Evolutionary conservation across 2,113 vertebrate genomes (phyloP), one percentile per base, ranked within the genome.

Genomic region (Gyps fulvus): DNA sequence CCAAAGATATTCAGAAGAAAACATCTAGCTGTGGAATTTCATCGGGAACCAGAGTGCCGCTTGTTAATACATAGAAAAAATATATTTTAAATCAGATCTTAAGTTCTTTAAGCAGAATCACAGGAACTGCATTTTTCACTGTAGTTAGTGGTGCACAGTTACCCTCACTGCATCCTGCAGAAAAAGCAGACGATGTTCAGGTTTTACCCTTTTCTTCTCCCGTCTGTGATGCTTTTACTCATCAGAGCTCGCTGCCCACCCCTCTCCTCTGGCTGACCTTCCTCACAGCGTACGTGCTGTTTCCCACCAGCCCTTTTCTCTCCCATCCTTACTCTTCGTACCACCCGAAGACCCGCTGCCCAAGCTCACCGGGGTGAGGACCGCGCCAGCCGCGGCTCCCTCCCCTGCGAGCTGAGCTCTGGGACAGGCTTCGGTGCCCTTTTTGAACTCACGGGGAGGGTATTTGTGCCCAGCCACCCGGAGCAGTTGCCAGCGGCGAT

Each of bases 401-500:
- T 79, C 83, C 86, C 65, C 83, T 54, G 79, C 57, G 96, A 96
- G 74, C 92, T 50, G 90, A 98, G 97, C 98, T 97, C 97, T 84
- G 97, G 95, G 97, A 97, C 97, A 98, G 97, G 98, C 97, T 98
- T 97, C 86, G 63, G 95, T 96, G 95, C 71, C 93, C 81, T 92
- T 97, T 99, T 98, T 98, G 98, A 98, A 97, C 92, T 94, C 4
- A 0, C 1, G 4, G 55, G 1, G 45, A 27, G 10, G 10, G 23
- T 11, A 85, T 87, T 74, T 70, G 76, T 84, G 82, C 57, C 79
- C 72, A 80, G 49, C 69, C 96, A 95, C 42, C 73, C 9, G 6
- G 90, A 97, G 97, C 97, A 97, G 97, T 96, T 98, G 96, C 93
- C 36, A 94, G 95, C 92, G 96, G 90, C n/a, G 19, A 67, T 83